phyloP scores from a whole-genome alignment of 1,140 invertebrate species.

The Dendrolimus kikuchii region DNA sequence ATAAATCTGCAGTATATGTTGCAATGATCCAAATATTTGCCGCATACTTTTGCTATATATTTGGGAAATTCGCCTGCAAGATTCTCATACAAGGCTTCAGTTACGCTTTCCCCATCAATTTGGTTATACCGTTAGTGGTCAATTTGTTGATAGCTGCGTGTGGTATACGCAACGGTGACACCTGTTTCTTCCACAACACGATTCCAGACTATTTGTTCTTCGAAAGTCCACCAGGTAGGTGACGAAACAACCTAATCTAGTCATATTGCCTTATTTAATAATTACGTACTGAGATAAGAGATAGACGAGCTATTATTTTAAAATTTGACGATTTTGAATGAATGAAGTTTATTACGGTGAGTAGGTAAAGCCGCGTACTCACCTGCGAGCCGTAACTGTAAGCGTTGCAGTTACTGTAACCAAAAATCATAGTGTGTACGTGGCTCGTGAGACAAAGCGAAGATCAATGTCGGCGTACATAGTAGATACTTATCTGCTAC shows the following conservation, averaged over 20 bases:
- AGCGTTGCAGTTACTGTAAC: no score
- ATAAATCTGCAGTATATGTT: constrained; percentile 84
- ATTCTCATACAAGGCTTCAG: constrained; percentile 97
- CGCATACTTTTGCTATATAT: constrained; percentile 91
- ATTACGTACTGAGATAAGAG: not conserved
- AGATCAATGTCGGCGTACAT: no score
- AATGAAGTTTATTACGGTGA: no score
- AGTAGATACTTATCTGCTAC: no score
- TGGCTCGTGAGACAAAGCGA: no score
- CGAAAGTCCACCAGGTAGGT: constrained; percentile 81
- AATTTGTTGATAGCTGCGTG: constrained; percentile 92
- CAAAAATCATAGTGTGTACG: no score
- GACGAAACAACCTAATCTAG: not conserved
- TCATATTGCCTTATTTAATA: constrained; percentile 3
- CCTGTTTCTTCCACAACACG: constrained; percentile 88
- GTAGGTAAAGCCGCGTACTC: no score
- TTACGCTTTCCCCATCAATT: constrained; percentile 94
- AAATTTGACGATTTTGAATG: no score
- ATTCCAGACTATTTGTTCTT: constrained; percentile 93
- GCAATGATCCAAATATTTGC: constrained; percentile 87
- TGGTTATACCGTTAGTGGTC: constrained; percentile 92
- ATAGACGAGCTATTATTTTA: no score
- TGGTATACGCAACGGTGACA: constrained; percentile 87
- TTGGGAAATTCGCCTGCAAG: constrained; percentile 96
- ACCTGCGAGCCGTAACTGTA: no score